Base-by-base conservation (phyloP, 1,140 invertebrate genomes). In the Mesaphorura yosii region DNA sequence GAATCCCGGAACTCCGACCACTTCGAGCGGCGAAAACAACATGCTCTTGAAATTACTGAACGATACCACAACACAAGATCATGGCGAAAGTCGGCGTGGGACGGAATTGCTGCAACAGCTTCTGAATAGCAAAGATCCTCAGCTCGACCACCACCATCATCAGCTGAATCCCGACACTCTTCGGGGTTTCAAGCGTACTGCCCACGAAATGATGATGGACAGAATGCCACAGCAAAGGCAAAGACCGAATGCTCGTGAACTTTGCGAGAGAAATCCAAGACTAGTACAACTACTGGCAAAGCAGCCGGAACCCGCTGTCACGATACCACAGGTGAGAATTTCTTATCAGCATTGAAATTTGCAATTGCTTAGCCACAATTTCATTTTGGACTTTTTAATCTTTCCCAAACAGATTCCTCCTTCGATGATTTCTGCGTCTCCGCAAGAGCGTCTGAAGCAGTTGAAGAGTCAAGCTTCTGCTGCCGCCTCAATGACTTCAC, bases 231-330 rank as follows among this genome's bases (percentile, higher is more conserved):
- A 28, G 19, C 38, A 28, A 51, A 34, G 10, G 31, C 31, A 34
- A 34, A 34, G n/a, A 10, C 31, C 49, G 47, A 39, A 14, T 15
- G 29, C 57, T 2, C 57, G 61, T 10, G 61, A 59, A 46, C 53
- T 71, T 19, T 84, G 82, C 68, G 78, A 86, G 66, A 83, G 81
- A 64, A 94, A 94, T 69, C 82, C 84, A 63, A 86, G 92, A 78
- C 72, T 92, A 55, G 86, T 87, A 12, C 80, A 81, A 40, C 68
- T 93, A 50, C 69, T 93, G 63, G 83, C 84, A 12, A 83, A 83
- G 66, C 79, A 84, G 61, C 80, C 83, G 46, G 76, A 81, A n/a
- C 76, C 78, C 31, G 78, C 80, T 44, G 78, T 82, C 37, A 74
- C 75, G 2, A 78, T 83, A 50, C 64, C 44, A 20, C 44, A 46